Evolutionary conservation across 2,113 vertebrate genomes (phyloP), one percentile per base, ranked within the genome.

Genomic region (Chaetodon trifascialis): DNA sequence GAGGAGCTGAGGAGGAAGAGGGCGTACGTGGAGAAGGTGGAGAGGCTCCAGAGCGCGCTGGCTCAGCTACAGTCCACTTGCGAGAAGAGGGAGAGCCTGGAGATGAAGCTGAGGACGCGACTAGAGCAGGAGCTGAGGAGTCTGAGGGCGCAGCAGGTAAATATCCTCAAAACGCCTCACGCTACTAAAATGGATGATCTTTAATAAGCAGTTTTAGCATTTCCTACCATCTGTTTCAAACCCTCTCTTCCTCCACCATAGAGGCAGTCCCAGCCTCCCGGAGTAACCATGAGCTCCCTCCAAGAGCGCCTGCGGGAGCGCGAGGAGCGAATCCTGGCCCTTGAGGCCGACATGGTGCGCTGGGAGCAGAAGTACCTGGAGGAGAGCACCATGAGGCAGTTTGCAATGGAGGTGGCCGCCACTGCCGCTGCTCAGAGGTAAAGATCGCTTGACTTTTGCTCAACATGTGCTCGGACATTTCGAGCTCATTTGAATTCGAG

Each of bases 291-390:
- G 91, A 96, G 94, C 0, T 89, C 94, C 15, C 95, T 99, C 7
- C 97, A 97, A 0, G 98, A 99, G 91, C 97, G 97, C 34, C 94
- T 99, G 72, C 94, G 96, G 30, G 98, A 99, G 92, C 97, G 96
- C 21, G 98, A 99, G 90, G 98, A 99, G 91, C 95, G 96, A 67
- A 97, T 99, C 87, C 90, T 99, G 86, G 97, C 98, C 0, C 95
- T 99, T 40, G 98, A 99, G 90, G 97, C 98, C 0, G 98, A 99
- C 90, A 99, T 98, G 97, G 99, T 98, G 82, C 98, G 97, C 84
- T 99, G 98, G 98, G 98, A 99, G 88, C 98, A 99, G 93, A 99
- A 99, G 86, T 99, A 98, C 77, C 83, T 99, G 78, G 98, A 99
- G 83, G 98, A 99, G 79, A 97, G 98, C 84, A 99, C 97, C 80